These are phyloP conservation scores for Chalcosyrphus nemorum DNA, from an alignment of 2,888 invertebrate species.

Conservation along the genomic window DNA sequence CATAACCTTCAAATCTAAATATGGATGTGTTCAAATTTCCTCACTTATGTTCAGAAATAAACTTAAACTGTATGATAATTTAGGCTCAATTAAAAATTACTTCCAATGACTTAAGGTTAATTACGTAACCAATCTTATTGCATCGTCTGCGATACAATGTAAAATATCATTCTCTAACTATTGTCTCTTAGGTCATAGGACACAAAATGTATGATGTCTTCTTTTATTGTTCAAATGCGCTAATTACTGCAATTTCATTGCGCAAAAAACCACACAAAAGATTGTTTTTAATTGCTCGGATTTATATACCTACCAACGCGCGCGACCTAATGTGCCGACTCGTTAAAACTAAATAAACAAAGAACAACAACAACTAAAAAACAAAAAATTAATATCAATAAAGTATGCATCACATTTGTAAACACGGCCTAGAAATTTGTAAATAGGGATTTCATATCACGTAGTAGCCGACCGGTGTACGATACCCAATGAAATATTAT, in stretches of 20 bases:
- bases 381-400: slow-evolving; percentile 66
- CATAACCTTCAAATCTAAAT: neutral
- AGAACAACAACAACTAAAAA: neutral
- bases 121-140: slow-evolving; percentile 10
- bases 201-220: neutral
- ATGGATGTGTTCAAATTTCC: neutral
- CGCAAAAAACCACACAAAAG: slow-evolving; percentile 5
- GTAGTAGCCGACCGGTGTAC: slow-evolving; percentile 11
- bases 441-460: slow-evolving; percentile 57
- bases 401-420: slow-evolving; percentile 42
- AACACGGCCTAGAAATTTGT: slow-evolving; percentile 47
- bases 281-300: slow-evolving; percentile 36
- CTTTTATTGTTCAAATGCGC: slow-evolving; percentile 4
- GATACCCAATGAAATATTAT: slow-evolving; percentile 28
- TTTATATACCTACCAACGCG: neutral
- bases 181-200: slow-evolving; percentile 33
- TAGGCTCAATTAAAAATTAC: slow-evolving; percentile 3
- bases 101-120: slow-evolving; percentile 1
- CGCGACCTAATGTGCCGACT: neutral
- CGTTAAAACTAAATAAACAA: slow-evolving; percentile 12
- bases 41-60: neutral
- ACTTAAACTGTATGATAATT: neutral
- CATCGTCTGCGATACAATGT: neutral
- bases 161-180: neutral
- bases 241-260: slow-evolving; percentile 28